Conservation (phyloP, 1,140 invertebrate genomes). For the Drosophila cardini region DNA sequence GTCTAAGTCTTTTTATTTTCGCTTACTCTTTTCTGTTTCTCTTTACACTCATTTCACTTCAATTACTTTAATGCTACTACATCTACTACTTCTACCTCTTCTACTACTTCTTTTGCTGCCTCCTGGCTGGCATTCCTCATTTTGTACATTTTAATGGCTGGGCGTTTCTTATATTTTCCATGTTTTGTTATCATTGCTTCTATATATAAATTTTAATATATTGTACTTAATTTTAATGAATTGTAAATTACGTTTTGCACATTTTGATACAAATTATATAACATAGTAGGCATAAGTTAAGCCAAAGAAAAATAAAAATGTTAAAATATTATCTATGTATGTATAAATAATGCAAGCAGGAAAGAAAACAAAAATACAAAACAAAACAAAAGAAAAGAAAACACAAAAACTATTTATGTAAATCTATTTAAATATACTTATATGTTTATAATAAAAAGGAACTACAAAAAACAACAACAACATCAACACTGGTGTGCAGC, state of each 20-base stretch:
- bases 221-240: conserved; percentile 77
- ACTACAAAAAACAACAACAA: conserved; percentile 37
- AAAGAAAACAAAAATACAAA: conserved; percentile 75
- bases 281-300: conserved; percentile 76
- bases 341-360: conserved; percentile 59
- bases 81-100: conserved; percentile 2
- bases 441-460: conserved; percentile 20
- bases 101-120: conserved; percentile 11
- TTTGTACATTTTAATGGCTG: conserved; percentile 66
- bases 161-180: conserved; percentile 33
- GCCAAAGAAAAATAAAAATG: conserved; percentile 76
- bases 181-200: conserved; percentile 59
- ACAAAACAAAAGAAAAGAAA: conserved; percentile 27
- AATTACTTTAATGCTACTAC: not conserved
- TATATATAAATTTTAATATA: not conserved
- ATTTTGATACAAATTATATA: conserved; percentile 69
- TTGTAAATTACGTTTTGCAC: conserved; percentile 74
- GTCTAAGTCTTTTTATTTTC: conserved; percentile 9
- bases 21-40: conserved; percentile 4
- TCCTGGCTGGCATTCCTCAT: conserved; percentile 46
- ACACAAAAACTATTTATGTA: conserved; percentile 52
- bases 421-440: conserved; percentile 48
- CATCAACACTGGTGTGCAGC: conserved; percentile 62
- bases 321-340: conserved; percentile 55
- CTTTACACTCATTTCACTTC: not conserved